Conservation (phyloP, 2,888 invertebrate genomes). For the Schrankia costaestrigalis region DNA sequence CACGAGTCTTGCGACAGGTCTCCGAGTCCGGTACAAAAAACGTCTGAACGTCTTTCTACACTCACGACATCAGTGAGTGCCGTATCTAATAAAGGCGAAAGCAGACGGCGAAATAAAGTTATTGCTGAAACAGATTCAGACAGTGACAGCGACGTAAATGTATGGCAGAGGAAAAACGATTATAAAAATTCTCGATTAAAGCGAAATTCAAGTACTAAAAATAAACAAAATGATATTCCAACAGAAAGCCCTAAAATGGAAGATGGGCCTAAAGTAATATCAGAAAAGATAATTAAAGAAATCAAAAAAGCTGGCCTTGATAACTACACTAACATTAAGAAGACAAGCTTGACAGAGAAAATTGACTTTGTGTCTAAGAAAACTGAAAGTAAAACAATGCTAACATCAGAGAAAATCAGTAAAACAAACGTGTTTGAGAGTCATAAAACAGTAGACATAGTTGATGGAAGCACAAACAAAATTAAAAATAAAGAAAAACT, state of each 20-base stretch:
- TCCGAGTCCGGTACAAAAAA: constrained; percentile 71
- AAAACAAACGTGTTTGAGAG: constrained; percentile 33
- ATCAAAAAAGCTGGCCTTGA: constrained; percentile 60
- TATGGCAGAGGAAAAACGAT: constrained; percentile 69
- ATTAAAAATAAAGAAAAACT: constrained; percentile 31
- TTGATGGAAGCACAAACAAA: constrained; percentile 12
- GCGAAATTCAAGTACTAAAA: constrained; percentile 69
- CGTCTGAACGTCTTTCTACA: constrained; percentile 78
- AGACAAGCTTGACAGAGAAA: constrained; percentile 33
- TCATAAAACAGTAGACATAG: constrained; percentile 24
- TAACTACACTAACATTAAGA: constrained; percentile 41
- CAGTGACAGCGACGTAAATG: constrained; percentile 62
- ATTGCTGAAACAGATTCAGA: constrained; percentile 70
- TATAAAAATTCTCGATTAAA: constrained; percentile 72
- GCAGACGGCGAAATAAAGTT: constrained; percentile 71
- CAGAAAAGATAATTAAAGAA: constrained; percentile 63
- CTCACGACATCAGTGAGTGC: constrained; percentile 77
- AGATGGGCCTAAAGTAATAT: constrained; percentile 54
- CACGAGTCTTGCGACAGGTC: constrained; percentile 79
- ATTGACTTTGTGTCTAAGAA: constrained; percentile 33
- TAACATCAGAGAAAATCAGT: constrained; percentile 35
- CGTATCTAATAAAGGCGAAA: constrained; percentile 74
- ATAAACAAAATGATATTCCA: constrained; percentile 54
- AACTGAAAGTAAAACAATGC: constrained; percentile 25
- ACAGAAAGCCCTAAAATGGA: constrained; percentile 55